A percentile compares a stretch with the other conserved stretches of the same genome.
Evolutionary conservation across 2,888 invertebrate species (phyloP).

Genomic region (Mythimna vitellina): DNA sequence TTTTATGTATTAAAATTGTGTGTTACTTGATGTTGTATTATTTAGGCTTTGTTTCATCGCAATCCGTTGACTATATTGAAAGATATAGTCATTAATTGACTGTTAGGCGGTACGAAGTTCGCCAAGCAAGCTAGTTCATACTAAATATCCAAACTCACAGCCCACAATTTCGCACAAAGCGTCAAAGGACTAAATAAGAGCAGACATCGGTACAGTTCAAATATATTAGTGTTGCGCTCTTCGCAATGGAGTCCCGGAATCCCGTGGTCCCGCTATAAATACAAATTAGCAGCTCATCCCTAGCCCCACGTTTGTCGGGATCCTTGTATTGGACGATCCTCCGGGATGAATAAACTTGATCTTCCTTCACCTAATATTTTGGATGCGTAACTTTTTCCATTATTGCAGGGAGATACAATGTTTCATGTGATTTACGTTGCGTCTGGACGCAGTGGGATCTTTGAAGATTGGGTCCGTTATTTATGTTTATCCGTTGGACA

Average conservation of each 20-base stretch:
- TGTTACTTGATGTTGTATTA: too few relatives aligned
- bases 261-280: constrained; percentile 65
- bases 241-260: constrained; percentile 44
- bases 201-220: constrained; percentile 19
- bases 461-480: constrained; percentile 11
- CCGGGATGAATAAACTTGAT: constrained; percentile 48
- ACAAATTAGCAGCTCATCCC: constrained; percentile 66
- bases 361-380: constrained; percentile 39
- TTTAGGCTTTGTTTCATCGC: too few relatives aligned
- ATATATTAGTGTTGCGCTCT: constrained; percentile 51
- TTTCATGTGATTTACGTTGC: constrained; percentile 37
- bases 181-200: constrained; percentile 20
- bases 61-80: too few relatives aligned
- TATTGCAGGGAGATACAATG: constrained; percentile 28
- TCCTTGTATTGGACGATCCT: constrained; percentile 49
- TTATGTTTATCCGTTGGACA: constrained; percentile 10
- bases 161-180: background rate
- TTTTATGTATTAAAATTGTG: too few relatives aligned
- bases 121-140: background rate
- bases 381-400: constrained; percentile 42
- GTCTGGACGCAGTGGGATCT: constrained; percentile 20
- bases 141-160: background rate
- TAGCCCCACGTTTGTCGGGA: constrained; percentile 53
- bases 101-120: too few relatives aligned
- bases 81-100: too few relatives aligned